Evolutionary conservation across 2,113 vertebrate genomes (phyloP).

Genomic region (Catagonus wagneri): DNA sequence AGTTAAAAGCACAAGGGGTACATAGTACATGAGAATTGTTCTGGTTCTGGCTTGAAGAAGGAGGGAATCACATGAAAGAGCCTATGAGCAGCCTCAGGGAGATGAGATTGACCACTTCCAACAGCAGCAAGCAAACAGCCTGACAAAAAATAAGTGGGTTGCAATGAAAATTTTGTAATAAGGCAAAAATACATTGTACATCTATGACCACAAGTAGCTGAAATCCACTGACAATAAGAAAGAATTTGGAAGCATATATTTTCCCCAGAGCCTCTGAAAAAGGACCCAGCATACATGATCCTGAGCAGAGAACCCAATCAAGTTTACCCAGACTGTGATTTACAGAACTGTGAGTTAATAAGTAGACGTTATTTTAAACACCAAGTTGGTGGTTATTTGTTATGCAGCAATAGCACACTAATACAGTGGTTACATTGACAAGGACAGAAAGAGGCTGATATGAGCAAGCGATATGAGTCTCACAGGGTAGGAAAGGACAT

Average conservation of each 20-base stretch:
- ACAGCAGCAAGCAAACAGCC: not conserved
- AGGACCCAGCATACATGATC: not conserved
- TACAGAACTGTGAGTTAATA: not conserved
- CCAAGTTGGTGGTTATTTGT: not conserved
- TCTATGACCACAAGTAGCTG: not conserved
- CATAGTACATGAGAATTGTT: not conserved
- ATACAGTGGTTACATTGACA: not conserved
- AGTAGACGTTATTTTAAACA: not conserved
- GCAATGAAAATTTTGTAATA: no score
- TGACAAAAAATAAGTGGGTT: no score
- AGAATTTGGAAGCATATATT: not conserved
- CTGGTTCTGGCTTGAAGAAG: not conserved
- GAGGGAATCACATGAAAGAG: not conserved
- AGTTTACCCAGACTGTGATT: not conserved
- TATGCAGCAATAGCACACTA: not conserved
- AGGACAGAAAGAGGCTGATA: not conserved
- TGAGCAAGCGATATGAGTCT: not conserved
- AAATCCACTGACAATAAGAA: not conserved
- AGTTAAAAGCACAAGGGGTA: not conserved
- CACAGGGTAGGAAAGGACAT: not conserved
- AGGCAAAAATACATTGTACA: no score
- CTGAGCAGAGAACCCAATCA: not conserved
- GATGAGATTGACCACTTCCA: not conserved
- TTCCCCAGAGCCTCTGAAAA: not conserved
- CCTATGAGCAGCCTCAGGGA: not conserved